These are phyloP conservation scores for Vimba vimba DNA, from an alignment of 2,113 vertebrate genomes.

Conservation along the genomic window DNA sequence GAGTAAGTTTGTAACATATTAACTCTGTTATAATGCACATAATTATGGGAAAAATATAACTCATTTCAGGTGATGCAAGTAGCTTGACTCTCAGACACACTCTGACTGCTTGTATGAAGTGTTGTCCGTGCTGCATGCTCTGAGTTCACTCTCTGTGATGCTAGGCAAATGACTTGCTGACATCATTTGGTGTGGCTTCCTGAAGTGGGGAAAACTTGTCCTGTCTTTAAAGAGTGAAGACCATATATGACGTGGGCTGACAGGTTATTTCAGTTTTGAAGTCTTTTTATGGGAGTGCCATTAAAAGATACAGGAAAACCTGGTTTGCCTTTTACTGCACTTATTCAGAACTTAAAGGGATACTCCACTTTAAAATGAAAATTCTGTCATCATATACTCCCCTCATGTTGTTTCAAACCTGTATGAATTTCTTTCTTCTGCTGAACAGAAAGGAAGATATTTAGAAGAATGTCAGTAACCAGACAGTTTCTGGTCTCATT, in stretches of 20 bases:
- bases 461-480: no score
- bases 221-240: no score
- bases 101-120: slow-evolving; percentile 7
- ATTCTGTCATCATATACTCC: no score
- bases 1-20: neutral
- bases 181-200: neutral
- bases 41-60: neutral
- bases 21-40: neutral
- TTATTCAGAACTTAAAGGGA: no score
- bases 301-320: neutral
- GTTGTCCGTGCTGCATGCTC: neutral
- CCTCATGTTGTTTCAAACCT: no score
- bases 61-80: neutral
- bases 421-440: no score
- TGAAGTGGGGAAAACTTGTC: neutral
- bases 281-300: no score
- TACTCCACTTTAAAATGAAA: no score
- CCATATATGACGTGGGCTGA: no score
- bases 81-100: neutral
- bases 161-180: neutral
- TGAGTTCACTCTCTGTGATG: neutral
- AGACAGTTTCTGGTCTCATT: no score
- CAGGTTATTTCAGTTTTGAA: no score
- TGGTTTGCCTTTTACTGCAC: neutral
- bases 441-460: no score